Conservation (phyloP, 2,888 invertebrate species). For the Magallana nippona region DNA sequence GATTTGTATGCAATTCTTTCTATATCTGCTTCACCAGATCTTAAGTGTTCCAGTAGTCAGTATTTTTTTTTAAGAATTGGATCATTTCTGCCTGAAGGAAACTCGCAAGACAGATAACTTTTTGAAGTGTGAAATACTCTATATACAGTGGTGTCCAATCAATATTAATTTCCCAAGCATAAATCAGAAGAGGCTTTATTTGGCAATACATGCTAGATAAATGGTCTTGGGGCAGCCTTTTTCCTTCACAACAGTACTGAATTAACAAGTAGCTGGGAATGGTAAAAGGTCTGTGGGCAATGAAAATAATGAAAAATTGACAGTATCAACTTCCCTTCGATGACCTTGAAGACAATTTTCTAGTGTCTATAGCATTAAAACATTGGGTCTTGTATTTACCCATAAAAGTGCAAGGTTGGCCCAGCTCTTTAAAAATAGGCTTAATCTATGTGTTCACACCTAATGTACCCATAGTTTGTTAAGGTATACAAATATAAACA, state of each 20-base stretch:
- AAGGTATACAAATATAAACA: constrained; percentile 20
- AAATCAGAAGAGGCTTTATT: background rate
- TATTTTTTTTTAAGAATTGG: too few relatives aligned
- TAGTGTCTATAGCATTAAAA: background rate
- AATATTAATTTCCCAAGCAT: background rate
- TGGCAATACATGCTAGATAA: background rate
- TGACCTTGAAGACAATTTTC: too few relatives aligned
- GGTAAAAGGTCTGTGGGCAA: too few relatives aligned
- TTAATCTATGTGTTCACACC: constrained; percentile 29
- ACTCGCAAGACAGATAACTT: constrained; percentile 1
- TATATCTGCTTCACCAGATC: background rate
- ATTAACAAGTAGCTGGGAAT: too few relatives aligned
- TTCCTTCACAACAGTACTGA: background rate
- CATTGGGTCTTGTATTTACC: background rate
- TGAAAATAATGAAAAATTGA: too few relatives aligned
- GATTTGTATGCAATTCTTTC: constrained; percentile 12
- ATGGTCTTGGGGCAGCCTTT: background rate
- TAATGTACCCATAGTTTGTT: constrained; percentile 1
- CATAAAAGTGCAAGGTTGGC: background rate
- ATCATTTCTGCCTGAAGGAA: background rate
- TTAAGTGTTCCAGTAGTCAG: background rate
- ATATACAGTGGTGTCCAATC: background rate
- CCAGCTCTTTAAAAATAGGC: background rate
- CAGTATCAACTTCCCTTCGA: too few relatives aligned
- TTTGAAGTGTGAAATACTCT: background rate